A percentile compares a stretch with the other conserved stretches of the same genome.
Conservation (phyloP, 1,140 invertebrate genomes). For the Nilaparvata lugens region DNA sequence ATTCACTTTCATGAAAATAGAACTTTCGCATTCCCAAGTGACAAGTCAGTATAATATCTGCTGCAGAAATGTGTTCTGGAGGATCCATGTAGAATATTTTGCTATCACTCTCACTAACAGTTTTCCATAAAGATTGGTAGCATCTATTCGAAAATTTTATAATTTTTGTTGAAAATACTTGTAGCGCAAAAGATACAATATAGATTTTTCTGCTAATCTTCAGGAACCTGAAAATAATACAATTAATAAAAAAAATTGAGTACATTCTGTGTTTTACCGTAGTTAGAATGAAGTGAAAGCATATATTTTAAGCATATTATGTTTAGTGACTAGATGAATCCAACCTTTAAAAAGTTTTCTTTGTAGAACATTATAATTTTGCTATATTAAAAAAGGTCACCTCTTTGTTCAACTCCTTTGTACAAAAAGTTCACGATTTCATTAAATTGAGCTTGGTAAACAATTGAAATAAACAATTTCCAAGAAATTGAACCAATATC, state of each 20-base stretch:
- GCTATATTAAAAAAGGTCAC: too few species aligned
- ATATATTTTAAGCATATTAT: too few species aligned
- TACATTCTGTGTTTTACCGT: too few species aligned
- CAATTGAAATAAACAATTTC: too few species aligned
- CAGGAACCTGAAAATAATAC: conserved; percentile 36
- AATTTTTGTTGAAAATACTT: conserved; percentile 84
- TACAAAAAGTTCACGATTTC: too few species aligned
- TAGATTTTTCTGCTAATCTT: conserved; percentile 43
- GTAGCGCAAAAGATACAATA: conserved; percentile 59
- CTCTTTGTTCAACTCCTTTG: too few species aligned
- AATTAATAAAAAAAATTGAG: conserved; percentile 24
- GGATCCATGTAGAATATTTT: neutral
- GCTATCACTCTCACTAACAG: neutral
- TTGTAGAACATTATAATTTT: too few species aligned
- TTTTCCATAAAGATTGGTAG: neutral
- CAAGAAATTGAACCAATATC: too few species aligned
- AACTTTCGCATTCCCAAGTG: neutral
- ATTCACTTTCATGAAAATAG: neutral
- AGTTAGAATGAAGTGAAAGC: conserved; percentile 42
- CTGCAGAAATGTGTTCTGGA: neutral
- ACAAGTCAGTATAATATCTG: neutral
- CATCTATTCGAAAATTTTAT: conserved; percentile 70
- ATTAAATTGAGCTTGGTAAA: too few species aligned
- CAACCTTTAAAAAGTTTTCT: too few species aligned
- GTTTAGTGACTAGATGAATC: too few species aligned